Evolutionary conservation across 2,113 vertebrate genomes (phyloP).

Genomic region (Dicentrarchus labrax): DNA sequence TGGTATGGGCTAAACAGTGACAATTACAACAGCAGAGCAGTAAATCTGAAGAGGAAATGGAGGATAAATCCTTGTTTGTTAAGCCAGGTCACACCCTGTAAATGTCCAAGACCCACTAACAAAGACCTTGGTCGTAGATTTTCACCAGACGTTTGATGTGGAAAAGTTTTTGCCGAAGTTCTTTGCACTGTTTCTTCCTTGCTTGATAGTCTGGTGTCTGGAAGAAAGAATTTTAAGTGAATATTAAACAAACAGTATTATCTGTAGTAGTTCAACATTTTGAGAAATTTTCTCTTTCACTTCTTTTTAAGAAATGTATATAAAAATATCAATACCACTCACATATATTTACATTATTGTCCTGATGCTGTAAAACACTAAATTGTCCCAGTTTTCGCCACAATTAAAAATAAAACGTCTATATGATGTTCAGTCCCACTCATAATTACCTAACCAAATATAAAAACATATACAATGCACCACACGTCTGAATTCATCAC

Average conservation of each 20-base stretch:
- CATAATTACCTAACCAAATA: too few relatives aligned
- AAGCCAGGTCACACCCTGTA: background rate
- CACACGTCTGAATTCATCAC: too few relatives aligned
- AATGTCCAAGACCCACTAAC: constrained; percentile 53
- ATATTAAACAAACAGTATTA: background rate
- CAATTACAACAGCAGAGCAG: background rate
- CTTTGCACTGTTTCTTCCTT: constrained; percentile 84
- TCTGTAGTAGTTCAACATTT: background rate
- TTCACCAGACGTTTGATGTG: constrained; percentile 90
- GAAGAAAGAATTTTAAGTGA: background rate
- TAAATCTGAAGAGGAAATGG: background rate
- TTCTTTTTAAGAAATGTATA: background rate
- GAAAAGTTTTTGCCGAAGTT: constrained; percentile 87
- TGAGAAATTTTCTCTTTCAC: background rate
- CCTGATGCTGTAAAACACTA: too few relatives aligned
- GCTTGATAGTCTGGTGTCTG: constrained; percentile 86
- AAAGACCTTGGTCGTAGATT: constrained; percentile 85
- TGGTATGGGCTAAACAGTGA: background rate
- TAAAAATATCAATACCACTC: background rate
- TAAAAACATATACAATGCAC: too few relatives aligned
- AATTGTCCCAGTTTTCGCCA: too few relatives aligned
- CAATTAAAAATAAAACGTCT: too few relatives aligned
- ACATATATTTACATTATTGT: too few relatives aligned
- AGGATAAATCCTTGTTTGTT: constrained; percentile 4
- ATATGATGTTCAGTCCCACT: too few relatives aligned